phyloP scores from a whole-genome alignment of 1,140 invertebrate genomes.

The Papilio polytes region DNA sequence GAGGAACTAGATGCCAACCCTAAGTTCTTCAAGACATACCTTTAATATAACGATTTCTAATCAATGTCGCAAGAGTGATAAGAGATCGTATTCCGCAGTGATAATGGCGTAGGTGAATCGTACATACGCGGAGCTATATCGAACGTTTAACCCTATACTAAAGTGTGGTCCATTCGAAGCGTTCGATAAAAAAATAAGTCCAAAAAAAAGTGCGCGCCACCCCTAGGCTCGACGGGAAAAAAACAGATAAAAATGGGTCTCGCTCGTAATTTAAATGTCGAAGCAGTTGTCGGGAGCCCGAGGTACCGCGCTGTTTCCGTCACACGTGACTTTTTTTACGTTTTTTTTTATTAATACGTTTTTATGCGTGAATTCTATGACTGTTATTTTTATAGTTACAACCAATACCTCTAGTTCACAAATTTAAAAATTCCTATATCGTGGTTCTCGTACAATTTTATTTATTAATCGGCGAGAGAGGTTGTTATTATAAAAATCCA shows the following conservation, averaged over 20 bases:
- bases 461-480: too few relatives aligned
- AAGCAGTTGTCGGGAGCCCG: conserved; percentile 73
- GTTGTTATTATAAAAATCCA: too few relatives aligned
- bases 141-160: conserved; percentile 70
- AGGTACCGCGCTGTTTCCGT: conserved; percentile 48
- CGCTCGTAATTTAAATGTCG: conserved; percentile 81
- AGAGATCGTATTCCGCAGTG: background rate
- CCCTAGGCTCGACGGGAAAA: conserved; percentile 77
- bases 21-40: background rate
- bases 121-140: conserved; percentile 64
- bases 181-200: conserved; percentile 79
- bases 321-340: conserved; percentile 42
- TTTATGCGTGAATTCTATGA: conserved; percentile 6
- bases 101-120: conserved; percentile 39
- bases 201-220: conserved; percentile 75
- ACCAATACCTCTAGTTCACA: background rate
- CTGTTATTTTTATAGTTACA: background rate
- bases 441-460: too few relatives aligned
- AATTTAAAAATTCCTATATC: background rate
- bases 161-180: conserved; percentile 69
- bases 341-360: conserved; percentile 5
- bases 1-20: too few relatives aligned
- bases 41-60: background rate
- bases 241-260: conserved; percentile 78
- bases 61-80: background rate